Percentiles rank a stretch among this genome's conserved stretches.
phyloP scores from a whole-genome alignment of 1,140 invertebrate genomes.

The Sitodiplosis mosellana region DNA sequence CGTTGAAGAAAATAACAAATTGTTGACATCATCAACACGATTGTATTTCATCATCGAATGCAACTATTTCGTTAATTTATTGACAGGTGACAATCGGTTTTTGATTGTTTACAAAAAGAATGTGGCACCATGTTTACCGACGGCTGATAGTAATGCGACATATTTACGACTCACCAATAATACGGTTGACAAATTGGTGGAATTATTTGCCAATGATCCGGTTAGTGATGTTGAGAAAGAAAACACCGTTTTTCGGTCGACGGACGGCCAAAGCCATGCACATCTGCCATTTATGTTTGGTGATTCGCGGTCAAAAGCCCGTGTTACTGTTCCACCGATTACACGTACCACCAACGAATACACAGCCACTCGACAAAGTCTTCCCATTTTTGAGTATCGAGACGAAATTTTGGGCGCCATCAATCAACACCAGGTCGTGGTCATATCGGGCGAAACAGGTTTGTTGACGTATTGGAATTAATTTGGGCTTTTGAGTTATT shows the following conservation, averaged over 20 bases:
- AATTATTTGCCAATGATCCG: neutral
- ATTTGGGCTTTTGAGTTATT: no score
- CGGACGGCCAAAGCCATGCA: neutral
- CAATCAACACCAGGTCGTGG: constrained; percentile 13
- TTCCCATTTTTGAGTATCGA: constrained; percentile 16
- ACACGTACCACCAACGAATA: neutral
- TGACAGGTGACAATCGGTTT: neutral
- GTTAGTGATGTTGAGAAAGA: neutral
- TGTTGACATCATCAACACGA: neutral
- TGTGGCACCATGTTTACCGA: neutral
- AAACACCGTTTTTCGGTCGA: neutral
- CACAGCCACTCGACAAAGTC: constrained; percentile 4
- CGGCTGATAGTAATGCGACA: no score
- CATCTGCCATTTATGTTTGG: neutral
- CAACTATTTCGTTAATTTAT: no score
- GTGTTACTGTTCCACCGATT: constrained; percentile 6
- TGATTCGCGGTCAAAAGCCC: neutral
- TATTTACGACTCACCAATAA: neutral
- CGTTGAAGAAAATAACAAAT: neutral
- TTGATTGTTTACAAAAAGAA: neutral
- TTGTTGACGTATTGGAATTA: constrained; percentile 7
- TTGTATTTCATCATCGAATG: no score
- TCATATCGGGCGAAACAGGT: constrained; percentile 19
- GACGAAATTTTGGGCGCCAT: constrained; percentile 14
- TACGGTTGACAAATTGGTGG: neutral